phyloP scores from a whole-genome alignment of 2,113 vertebrate genomes.

The Suncus etruscus region DNA sequence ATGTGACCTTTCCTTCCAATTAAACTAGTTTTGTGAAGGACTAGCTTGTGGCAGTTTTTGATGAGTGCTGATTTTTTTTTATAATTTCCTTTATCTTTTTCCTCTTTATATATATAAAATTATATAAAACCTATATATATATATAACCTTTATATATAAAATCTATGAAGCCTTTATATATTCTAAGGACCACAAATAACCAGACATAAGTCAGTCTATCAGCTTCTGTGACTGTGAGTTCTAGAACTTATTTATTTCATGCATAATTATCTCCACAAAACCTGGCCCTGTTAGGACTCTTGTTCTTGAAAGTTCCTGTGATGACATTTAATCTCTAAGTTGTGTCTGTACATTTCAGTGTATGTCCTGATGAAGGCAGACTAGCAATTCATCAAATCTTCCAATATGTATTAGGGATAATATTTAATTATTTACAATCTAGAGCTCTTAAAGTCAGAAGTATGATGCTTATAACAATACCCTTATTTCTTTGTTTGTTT shows the following conservation, averaged over 20 bases:
- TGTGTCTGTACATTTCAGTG: neutral
- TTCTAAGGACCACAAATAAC: neutral
- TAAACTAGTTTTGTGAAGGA: neutral
- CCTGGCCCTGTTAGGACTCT: neutral
- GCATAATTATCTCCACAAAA: neutral
- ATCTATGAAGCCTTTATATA: neutral
- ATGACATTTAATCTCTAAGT: neutral
- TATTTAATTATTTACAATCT: neutral
- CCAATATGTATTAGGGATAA: neutral
- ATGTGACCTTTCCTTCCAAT: neutral
- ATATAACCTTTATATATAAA: too few species aligned
- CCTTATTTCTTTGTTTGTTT: neutral
- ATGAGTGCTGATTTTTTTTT: neutral
- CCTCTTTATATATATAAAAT: neutral
- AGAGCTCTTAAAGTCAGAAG: neutral
- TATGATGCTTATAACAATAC: slow-evolving; percentile 3
- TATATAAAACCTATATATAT: too few species aligned
- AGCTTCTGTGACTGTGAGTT: neutral
- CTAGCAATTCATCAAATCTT: neutral
- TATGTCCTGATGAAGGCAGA: neutral
- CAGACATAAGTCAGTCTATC: neutral
- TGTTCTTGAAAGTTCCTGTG: neutral
- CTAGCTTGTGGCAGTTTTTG: neutral
- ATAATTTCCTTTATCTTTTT: neutral
- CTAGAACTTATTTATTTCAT: neutral